Evolutionary conservation across 2,888 invertebrate species (phyloP).

Genomic region (Autographa pulchrina): DNA sequence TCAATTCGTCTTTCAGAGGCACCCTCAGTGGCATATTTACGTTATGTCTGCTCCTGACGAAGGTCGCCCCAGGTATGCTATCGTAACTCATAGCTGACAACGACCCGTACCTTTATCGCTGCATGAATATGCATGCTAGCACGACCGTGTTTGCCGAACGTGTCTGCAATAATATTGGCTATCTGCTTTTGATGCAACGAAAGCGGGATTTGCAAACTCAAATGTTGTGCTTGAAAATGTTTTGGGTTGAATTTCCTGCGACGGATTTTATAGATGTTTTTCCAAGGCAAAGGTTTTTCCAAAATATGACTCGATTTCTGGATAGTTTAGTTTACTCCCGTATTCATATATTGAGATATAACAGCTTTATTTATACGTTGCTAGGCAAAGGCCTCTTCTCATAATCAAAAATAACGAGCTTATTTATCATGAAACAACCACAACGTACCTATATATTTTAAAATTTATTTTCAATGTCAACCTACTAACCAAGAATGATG

Average conservation of each 20-base stretch:
- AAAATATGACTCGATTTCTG: too few species aligned
- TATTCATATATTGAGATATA: too few species aligned
- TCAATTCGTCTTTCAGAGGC: slow-evolving; percentile 27
- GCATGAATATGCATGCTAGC: slow-evolving; percentile 53
- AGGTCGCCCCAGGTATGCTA: slow-evolving; percentile 70
- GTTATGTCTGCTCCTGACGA: slow-evolving; percentile 46
- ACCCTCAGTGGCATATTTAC: slow-evolving; percentile 41
- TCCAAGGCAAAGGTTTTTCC: too few species aligned
- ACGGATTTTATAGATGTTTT: background rate
- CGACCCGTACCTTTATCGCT: slow-evolving; percentile 56
- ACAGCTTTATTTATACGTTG: too few species aligned
- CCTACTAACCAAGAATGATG: background rate
- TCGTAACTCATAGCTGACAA: slow-evolving; percentile 54
- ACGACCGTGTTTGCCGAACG: slow-evolving; percentile 44
- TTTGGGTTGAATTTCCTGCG: background rate
- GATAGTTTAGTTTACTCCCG: too few species aligned
- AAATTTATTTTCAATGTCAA: background rate
- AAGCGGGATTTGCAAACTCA: slow-evolving; percentile 20
- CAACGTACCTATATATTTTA: background rate
- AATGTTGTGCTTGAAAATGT: slow-evolving; percentile 16
- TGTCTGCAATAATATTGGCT: slow-evolving; percentile 26
- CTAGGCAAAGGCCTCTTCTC: background rate
- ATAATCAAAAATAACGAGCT: too few species aligned
- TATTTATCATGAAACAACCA: too few species aligned
- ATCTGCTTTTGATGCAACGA: slow-evolving; percentile 26